phyloP scores from a whole-genome alignment of 1,140 invertebrate genomes.

The Aethina tumida region DNA sequence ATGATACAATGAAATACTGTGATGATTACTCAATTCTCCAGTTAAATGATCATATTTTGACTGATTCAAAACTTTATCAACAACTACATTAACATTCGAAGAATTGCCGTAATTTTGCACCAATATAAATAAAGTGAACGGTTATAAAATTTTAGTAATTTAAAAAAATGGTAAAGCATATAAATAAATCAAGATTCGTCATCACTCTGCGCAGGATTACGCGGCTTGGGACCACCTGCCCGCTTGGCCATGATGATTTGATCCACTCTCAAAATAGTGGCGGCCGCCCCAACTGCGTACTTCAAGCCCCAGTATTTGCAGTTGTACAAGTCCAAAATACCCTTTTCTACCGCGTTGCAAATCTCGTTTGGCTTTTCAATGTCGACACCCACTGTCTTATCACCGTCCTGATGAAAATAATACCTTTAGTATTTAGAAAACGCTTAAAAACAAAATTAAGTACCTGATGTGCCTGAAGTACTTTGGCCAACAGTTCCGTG shows the following conservation, averaged over 20 bases:
- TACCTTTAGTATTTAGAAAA: slow-evolving; percentile 1
- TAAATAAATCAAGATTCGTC: slow-evolving; percentile 50
- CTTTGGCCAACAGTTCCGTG: slow-evolving; percentile 79
- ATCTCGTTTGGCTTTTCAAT: slow-evolving; percentile 65
- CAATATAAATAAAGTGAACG: too few species aligned
- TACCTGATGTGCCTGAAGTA: slow-evolving; percentile 83
- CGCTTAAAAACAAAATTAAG: slow-evolving; percentile 1
- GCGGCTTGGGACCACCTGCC: slow-evolving; percentile 88
- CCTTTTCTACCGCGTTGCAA: slow-evolving; percentile 65
- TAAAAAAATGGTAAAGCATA: too few species aligned
- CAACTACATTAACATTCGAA: too few species aligned
- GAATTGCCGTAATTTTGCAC: too few species aligned
- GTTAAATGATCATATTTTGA: too few species aligned
- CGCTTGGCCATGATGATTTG: slow-evolving; percentile 98
- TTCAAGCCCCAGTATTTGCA: slow-evolving; percentile 91
- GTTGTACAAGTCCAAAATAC: slow-evolving; percentile 76
- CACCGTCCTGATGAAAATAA: slow-evolving; percentile 51
- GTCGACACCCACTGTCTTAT: slow-evolving; percentile 77
- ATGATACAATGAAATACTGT: too few species aligned
- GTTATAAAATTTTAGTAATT: too few species aligned
- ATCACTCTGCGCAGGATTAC: slow-evolving; percentile 55
- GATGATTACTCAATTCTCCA: too few species aligned
- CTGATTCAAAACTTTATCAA: too few species aligned
- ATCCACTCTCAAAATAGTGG: slow-evolving; percentile 93
- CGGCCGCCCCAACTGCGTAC: slow-evolving; percentile 87